Base-by-base conservation (phyloP, 2,888 invertebrate species). In the Cantharis nigra region DNA sequence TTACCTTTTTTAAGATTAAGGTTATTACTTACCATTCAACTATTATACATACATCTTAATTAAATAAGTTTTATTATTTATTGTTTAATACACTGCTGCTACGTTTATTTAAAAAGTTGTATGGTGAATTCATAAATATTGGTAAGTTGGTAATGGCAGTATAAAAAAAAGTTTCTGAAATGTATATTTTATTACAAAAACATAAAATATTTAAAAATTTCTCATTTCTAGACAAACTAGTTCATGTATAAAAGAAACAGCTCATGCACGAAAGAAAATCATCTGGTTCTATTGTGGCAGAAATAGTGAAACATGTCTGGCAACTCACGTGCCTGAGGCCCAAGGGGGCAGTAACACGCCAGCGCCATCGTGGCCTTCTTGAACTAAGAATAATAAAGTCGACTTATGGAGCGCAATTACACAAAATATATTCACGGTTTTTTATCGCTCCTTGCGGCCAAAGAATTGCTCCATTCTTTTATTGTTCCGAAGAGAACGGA, bases 401-500 rank as follows among this genome's bases (percentile, higher is more conserved):
- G 87, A 88, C 88, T 88, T 88, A 88, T 87, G 88, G 87, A 82
- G 87, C 84, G 86, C 89, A 89, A 89, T 89, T 89, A 89, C 88
- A 88, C 88, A 88, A 88, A 88, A 88, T 88, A 88, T 88, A 89
- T 89, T 89, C 89, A 88, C 88, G 88, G 87, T 88, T 88, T 89
- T 89, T 89, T 89, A 89, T 88, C 83, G 87, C 87, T 88, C 89
- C 89, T 89, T 89, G 89, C 88, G 89, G 89, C 88, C 83, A 86
- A 86, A 84, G 86, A 87, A 87, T 87, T 86, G 87, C 87, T 86
- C 86, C 87, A 87, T 87, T 88, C 89, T 87, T 89, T 89, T 89
- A 89, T 88, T 87, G 88, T 86, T 84, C 88, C 87, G 83, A 85
- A 83, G 87, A 86, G 87, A 85, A 81, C 84, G 86, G 77, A 79